These are phyloP conservation scores for Zaprionus ghesquierei DNA, from an alignment of 1,140 invertebrate genomes.

Conservation along the genomic window DNA sequence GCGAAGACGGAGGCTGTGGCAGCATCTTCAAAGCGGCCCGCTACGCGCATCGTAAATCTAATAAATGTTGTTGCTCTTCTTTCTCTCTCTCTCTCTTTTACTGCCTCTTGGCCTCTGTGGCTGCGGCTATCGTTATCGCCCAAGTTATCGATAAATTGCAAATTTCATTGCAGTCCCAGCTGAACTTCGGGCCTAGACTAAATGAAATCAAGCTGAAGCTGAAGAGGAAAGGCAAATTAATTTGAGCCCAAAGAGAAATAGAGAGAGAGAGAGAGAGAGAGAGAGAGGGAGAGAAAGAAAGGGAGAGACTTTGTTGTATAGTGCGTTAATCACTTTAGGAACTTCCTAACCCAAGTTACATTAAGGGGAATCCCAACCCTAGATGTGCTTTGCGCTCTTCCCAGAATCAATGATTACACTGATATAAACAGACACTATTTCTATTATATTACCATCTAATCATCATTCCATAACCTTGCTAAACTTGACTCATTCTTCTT, in stretches of 20 bases:
- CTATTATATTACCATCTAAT: no score
- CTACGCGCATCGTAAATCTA: conserved; percentile 77
- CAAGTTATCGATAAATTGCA: conserved; percentile 2
- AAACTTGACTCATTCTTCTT: not conserved
- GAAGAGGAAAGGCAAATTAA: not conserved
- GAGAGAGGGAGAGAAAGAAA: no score
- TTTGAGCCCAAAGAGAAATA: not conserved
- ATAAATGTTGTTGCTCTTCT: conserved; percentile 55
- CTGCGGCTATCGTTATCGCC: not conserved
- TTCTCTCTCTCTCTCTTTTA: not conserved
- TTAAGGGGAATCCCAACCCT: no score
- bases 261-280: no score
- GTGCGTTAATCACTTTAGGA: no score
- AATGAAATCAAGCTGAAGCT: not conserved
- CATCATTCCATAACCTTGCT: not conserved
- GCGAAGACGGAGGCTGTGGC: not conserved
- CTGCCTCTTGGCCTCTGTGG: not conserved
- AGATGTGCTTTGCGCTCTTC: no score
- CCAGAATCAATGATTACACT: no score
- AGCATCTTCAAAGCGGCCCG: conserved; percentile 72
- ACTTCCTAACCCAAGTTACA: not conserved
- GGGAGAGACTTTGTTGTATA: no score
- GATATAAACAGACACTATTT: no score
- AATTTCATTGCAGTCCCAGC: not conserved
- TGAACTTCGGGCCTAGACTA: not conserved